Evolutionary conservation across 2,113 vertebrate species (phyloP).

Genomic region (Nerophis ophidion): DNA sequence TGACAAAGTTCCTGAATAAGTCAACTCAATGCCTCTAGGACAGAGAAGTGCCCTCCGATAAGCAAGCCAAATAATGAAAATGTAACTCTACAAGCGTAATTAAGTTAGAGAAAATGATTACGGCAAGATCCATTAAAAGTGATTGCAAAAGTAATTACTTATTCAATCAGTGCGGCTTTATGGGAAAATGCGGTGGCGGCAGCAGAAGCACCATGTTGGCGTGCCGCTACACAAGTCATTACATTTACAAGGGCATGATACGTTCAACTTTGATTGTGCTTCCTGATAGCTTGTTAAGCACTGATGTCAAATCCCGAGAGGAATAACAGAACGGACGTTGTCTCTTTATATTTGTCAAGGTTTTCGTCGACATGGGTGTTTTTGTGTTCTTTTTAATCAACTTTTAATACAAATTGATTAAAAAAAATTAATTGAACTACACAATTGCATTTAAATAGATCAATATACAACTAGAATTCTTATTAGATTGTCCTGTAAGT

Average conservation of each 20-base stretch:
- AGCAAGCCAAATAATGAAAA: slow-evolving; percentile 63
- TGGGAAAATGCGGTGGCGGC: slow-evolving; percentile 37
- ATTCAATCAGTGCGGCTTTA: slow-evolving; percentile 66
- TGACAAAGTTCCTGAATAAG: not conserved
- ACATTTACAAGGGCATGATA: slow-evolving; percentile 50
- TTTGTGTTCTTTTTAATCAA: not conserved
- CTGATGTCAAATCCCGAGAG: slow-evolving; percentile 7
- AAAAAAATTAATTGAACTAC: too few relatives aligned
- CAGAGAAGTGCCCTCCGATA: slow-evolving; percentile 10
- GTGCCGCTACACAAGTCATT: slow-evolving; percentile 49
- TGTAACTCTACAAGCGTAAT: slow-evolving; percentile 66
- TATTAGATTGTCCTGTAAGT: too few relatives aligned
- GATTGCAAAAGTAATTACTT: slow-evolving; percentile 69
- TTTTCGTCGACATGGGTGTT: not conserved
- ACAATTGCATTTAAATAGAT: too few relatives aligned
- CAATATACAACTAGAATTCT: too few relatives aligned
- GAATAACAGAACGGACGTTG: slow-evolving; percentile 7
- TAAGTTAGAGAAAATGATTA: slow-evolving; percentile 66
- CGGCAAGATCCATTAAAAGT: slow-evolving; percentile 61
- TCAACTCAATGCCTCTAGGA: slow-evolving; percentile 46
- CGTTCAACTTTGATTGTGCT: slow-evolving; percentile 45
- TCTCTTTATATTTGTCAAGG: slow-evolving; percentile 14
- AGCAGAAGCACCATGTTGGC: slow-evolving; percentile 36
- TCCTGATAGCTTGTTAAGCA: slow-evolving; percentile 54
- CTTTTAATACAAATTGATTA: not conserved